Conservation (phyloP, 1,140 invertebrate genomes). For the Lepidurus packardi region DNA sequence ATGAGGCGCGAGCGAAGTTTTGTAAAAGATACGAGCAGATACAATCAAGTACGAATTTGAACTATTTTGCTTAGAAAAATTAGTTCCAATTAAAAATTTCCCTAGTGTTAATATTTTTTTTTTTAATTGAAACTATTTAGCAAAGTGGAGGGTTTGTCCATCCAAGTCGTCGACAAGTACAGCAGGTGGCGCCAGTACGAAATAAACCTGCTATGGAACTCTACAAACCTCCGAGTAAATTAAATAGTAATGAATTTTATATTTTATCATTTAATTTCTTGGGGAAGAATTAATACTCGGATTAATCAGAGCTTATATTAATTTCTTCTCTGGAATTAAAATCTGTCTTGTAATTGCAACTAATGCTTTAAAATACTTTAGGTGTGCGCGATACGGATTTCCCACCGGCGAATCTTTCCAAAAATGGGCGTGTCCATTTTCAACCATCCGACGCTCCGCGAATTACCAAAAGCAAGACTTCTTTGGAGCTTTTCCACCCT, state of each 20-base stretch:
- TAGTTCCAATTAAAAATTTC: not conserved
- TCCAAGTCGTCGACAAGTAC: constrained; percentile 30
- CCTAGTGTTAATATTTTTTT: no score
- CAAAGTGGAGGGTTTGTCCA: not conserved
- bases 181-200: constrained; percentile 37
- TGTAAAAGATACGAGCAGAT: not conserved
- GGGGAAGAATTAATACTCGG: not conserved
- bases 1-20: not conserved
- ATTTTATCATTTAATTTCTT: not conserved
- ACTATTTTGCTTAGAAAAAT: constrained; percentile 1
- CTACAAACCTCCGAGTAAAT: constrained; percentile 75
- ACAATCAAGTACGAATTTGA: constrained; percentile 9
- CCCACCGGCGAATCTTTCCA: not conserved
- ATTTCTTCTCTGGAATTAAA: not conserved
- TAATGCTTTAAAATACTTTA: not conserved
- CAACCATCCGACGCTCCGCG: constrained; percentile 23
- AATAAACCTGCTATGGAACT: constrained; percentile 75
- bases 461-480: constrained; percentile 34
- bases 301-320: not conserved
- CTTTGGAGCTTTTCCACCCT: constrained; percentile 30
- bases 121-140: not conserved
- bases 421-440: constrained; percentile 27
- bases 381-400: constrained; percentile 26
- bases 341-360: not conserved
- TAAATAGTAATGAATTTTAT: constrained; percentile 14